phyloP scores from a whole-genome alignment of 2,797 vertebrate genomes.

The Cryptoprocta ferox region DNA sequence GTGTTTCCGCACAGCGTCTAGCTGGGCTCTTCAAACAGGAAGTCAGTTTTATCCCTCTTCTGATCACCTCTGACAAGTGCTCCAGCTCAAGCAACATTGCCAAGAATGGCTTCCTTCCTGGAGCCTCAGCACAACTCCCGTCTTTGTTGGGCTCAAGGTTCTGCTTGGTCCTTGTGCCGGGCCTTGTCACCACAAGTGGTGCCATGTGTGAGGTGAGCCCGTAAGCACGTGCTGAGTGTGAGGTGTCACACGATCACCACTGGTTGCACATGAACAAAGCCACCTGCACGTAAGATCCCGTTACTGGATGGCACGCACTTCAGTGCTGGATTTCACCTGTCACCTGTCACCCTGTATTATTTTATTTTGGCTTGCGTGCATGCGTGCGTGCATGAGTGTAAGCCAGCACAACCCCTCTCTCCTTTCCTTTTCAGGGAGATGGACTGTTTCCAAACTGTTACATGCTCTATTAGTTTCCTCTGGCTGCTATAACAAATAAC shows the following conservation, averaged over 20 bases:
- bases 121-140: background rate
- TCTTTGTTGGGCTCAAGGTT: background rate
- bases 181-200: background rate
- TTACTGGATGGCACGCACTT: background rate
- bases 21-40: background rate
- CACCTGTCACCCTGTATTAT: background rate
- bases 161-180: background rate
- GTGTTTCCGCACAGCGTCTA: background rate
- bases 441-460: background rate
- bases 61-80: background rate
- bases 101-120: background rate
- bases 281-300: background rate
- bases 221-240: background rate
- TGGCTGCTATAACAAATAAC: background rate
- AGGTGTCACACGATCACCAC: background rate
- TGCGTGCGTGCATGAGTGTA: no score
- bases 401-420: background rate
- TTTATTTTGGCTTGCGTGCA: background rate
- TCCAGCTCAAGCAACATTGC: background rate
- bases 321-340: background rate
- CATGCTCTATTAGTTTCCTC: background rate
- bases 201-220: background rate
- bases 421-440: background rate
- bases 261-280: background rate
- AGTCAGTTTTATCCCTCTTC: background rate